A percentile compares a stretch with the other conserved stretches of the same genome.
phyloP scores from a whole-genome alignment of 1,140 invertebrate species.

The Tetraneura akinire region DNA sequence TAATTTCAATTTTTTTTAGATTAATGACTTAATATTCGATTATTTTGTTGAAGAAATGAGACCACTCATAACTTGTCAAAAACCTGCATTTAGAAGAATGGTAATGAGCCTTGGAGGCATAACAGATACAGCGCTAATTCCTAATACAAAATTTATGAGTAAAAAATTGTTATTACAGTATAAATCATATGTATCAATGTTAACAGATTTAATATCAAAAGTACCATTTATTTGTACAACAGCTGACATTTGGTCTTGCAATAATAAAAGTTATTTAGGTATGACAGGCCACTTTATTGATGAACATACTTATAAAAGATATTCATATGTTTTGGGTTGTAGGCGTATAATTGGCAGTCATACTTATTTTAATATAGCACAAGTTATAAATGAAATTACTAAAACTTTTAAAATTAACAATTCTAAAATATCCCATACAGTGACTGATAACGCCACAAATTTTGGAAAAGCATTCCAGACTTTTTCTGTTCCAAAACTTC shows the following conservation, averaged over 20 bases:
- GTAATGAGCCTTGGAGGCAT: neutral
- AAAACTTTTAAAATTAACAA: neutral
- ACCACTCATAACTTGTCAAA: neutral
- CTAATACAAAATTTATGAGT: neutral
- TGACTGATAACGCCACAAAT: conserved; percentile 3
- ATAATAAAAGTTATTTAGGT: conserved; percentile 21
- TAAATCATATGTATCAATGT: neutral
- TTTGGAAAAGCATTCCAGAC: conserved; percentile 5
- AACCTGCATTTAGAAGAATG: neutral
- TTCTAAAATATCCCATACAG: neutral
- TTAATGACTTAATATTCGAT: neutral
- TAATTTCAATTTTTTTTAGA: neutral
- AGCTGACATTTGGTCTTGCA: conserved; percentile 9
- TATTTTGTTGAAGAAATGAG: neutral
- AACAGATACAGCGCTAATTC: neutral
- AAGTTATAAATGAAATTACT: neutral
- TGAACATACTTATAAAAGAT: neutral
- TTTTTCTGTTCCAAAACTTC: too few species aligned
- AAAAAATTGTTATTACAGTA: neutral
- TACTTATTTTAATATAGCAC: neutral
- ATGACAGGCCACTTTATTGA: conserved; percentile 1
- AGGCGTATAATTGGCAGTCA: neutral
- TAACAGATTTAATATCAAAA: neutral
- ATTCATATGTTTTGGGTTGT: neutral
- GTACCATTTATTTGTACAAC: neutral